A percentile compares a stretch with the other conserved stretches of the same genome.
phyloP scores from a whole-genome alignment of 64 coral and sea anemone species.

The Actinia equina region DNA sequence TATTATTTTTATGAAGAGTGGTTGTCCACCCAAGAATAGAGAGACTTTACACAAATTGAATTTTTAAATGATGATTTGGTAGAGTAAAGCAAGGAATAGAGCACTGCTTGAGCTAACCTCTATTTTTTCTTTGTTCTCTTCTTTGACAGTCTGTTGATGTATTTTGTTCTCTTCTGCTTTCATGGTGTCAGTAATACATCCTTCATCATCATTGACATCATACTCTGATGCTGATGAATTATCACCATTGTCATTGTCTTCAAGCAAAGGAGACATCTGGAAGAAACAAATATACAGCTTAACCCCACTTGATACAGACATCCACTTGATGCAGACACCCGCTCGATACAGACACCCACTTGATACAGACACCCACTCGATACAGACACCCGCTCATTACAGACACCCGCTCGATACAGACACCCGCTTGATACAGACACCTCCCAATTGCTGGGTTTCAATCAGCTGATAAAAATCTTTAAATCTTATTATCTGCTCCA shows the following conservation, averaged over 20 bases:
- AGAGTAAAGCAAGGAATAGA: not conserved
- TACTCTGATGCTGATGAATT: not conserved
- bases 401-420: no score
- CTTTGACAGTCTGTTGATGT: not conserved
- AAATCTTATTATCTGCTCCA: no score
- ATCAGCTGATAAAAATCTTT: no score
- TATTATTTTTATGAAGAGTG: no score
- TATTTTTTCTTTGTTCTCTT: slow-evolving; percentile 10
- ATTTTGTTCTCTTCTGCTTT: not conserved
- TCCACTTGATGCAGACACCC: no score
- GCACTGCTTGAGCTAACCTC: not conserved
- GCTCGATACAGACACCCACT: no score
- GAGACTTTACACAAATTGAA: no score
- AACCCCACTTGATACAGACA: not conserved
- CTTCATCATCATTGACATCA: slow-evolving; percentile 14
- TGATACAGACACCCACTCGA: no score
- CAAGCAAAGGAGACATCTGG: not conserved
- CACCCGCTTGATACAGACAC: no score
- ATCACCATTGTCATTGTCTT: not conserved
- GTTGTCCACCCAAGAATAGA: no score
- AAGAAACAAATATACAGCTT: not conserved
- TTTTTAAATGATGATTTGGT: not conserved
- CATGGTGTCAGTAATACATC: not conserved
- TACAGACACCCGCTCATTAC: no score
- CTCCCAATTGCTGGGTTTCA: no score